Evolutionary conservation across 2,888 invertebrate species (phyloP), one percentile per base, ranked within the genome.

Genomic region (Tiliacea citrago): DNA sequence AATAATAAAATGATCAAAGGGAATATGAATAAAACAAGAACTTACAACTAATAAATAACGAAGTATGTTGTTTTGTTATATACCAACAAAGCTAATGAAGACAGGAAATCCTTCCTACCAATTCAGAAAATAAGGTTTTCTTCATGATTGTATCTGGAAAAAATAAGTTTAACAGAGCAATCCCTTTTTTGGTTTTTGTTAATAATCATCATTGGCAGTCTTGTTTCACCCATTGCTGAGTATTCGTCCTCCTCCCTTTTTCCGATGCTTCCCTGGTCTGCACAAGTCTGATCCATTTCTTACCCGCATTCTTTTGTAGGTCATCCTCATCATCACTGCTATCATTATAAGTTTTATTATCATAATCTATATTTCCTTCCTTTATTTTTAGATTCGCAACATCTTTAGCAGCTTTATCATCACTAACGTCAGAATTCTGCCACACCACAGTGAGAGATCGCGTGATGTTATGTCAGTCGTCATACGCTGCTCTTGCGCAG

Each of bases 401-500:
- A n/a, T 90, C 92, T 8, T 90, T 93, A 70, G 91, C 90, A 10
- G 92, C 93, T 0, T 85, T 90, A 8, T 77, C 94, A 18, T 87
- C 92, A 0, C 83, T 91, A 1, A 90, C 92, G 1, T 91, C 94
- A 1, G 95, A 95, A 70, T 93, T 92, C 74, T 94, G 94, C 61
- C 91, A 93, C 84, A 90, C 85, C 6, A 90, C 86, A 9, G 92
- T 94, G 13, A 87, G 94, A 66, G 95, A 94, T 69, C 88, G 93
- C 0, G 88, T 95, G 47, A 85, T 95, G 86, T 79, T 95, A 29
- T 89, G 88, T 49, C 94, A 94, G 58, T 90, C 93, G 0, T 93
- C 94, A 0, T 93, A 91, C 53, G 72, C 87, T 0, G 90, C 93
- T 0, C 55, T 92, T 0, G 87, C 90, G 0, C 92, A 93, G 65